Base-by-base conservation (phyloP, 2,888 invertebrate genomes). In the Lasioglossum villosulum region DNA sequence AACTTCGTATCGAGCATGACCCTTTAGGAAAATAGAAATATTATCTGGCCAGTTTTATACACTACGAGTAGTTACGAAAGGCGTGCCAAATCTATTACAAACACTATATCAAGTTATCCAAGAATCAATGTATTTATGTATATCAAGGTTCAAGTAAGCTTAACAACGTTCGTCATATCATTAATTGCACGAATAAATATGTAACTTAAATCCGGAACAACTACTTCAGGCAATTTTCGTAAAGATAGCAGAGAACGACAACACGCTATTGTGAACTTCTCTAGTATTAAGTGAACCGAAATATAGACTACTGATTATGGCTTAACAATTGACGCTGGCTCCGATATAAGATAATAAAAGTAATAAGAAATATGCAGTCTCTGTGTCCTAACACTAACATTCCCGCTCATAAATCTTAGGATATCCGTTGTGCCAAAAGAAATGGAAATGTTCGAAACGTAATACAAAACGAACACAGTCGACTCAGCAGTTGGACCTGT, bases 331-430 rank as follows among this genome's bases (percentile, higher is more conserved):
- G 34, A 66, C 66, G 66, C 66, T 66, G 66, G 27, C 30, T 63
- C 30, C 16, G 63, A 8, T 37, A 66, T 34, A 10, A 66, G 34
- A 66, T 68, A 70, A 70, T 70, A 70, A 70, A 70, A 39, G 23
- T 68, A 34, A 68, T 68, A 68, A 23, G 30, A 70, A 70, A 70
- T n/a, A 70, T 37, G n/a, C 70, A n/a, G 70, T 37, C 37, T 70
- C 70, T 70, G 39, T 70, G 39, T 70, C n/a, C 70, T 70, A 39
- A 68, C 34, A 68, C 66, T 70, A 23, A 70, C 63, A 68, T 34
- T 68, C 66, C 66, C 23, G 34, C 34, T 34, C 66, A 23, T 34
- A 23, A 68, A 23, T 68, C 34, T 68, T 34, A 68, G 34, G 66
- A 68, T 19, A 63, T 30, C 63, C 8, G 30, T 63, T 19, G 63